phyloP scores from a whole-genome alignment of 2,888 invertebrate species.

The Allygus modestus region DNA sequence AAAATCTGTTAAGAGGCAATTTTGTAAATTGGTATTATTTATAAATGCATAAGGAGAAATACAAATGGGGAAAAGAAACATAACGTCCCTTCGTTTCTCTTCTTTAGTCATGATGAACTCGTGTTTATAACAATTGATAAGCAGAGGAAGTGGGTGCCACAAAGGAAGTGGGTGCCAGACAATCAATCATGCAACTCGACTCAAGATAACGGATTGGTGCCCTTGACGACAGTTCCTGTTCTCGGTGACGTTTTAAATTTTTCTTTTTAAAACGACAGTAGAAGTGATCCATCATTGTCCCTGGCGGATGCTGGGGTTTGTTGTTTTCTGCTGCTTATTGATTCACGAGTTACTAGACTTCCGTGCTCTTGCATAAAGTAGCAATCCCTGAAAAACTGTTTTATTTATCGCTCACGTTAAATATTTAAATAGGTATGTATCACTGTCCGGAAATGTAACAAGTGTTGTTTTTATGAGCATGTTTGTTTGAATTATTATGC shows the following conservation, averaged over 20 bases:
- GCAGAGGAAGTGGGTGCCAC: no score
- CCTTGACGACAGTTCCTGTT: slow-evolving; percentile 13
- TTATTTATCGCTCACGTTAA: no score
- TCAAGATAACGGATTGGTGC: neutral
- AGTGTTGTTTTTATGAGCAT: no score
- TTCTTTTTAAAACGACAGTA: slow-evolving; percentile 41
- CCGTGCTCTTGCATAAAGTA: slow-evolving; percentile 26
- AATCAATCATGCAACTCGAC: neutral
- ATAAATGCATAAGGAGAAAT: no score
- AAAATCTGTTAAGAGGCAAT: no score
- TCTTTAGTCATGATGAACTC: neutral
- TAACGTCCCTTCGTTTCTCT: no score
- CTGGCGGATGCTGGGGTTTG: slow-evolving; percentile 27
- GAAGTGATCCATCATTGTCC: slow-evolving; percentile 9
- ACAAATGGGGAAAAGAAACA: no score
- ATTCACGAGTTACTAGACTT: slow-evolving; percentile 29
- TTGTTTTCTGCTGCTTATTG: slow-evolving; percentile 31
- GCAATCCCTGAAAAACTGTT: neutral
- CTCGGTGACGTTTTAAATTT: slow-evolving; percentile 31
- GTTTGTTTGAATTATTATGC: no score
- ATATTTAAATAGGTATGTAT: no score
- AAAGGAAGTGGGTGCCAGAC: neutral
- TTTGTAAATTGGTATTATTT: no score
- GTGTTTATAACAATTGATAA: slow-evolving; percentile 7
- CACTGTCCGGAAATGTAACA: no score